phyloP scores from a whole-genome alignment of 35 echinoderm and acorn worm species.

The Diadema setosum region DNA sequence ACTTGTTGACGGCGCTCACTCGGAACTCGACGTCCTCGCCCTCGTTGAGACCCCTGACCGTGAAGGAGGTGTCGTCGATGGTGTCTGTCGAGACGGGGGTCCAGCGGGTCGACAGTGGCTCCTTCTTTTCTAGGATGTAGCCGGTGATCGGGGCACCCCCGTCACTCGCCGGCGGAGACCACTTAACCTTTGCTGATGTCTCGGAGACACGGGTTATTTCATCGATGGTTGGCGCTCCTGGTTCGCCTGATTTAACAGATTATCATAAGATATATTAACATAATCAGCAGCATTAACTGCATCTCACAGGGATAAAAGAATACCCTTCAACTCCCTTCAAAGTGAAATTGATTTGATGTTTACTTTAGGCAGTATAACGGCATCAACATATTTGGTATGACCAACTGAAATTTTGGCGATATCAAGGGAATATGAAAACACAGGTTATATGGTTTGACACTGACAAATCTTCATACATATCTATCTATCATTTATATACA shows the following conservation, averaged over 20 bases:
- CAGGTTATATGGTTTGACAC: no score
- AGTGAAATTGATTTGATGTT: no score
- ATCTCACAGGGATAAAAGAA: no score
- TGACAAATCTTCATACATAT: no score
- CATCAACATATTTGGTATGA: no score
- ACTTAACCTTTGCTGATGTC: slow-evolving; percentile 50
- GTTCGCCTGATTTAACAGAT: slow-evolving; percentile 4
- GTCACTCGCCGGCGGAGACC: slow-evolving; percentile 70
- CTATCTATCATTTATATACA: no score
- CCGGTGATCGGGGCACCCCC: slow-evolving; percentile 70
- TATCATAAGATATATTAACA: no score
- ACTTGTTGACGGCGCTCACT: slow-evolving; percentile 76
- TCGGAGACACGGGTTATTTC: slow-evolving; percentile 20
- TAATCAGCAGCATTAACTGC: no score
- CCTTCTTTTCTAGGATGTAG: slow-evolving; percentile 88
- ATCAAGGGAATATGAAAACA: no score
- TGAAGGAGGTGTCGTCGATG: slow-evolving; percentile 51
- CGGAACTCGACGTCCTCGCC: slow-evolving; percentile 77
- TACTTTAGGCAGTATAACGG: no score
- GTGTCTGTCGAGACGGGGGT: slow-evolving; percentile 39
- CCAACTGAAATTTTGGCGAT: no score
- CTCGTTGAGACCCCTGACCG: slow-evolving; percentile 62
- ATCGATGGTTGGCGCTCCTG: slow-evolving; percentile 38
- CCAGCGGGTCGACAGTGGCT: slow-evolving; percentile 62
- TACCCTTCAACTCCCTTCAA: no score